A percentile compares a stretch with the other conserved stretches of the same genome.
Conservation (phyloP, 1,140 invertebrate genomes). For the Drosophila bipectinata region DNA sequence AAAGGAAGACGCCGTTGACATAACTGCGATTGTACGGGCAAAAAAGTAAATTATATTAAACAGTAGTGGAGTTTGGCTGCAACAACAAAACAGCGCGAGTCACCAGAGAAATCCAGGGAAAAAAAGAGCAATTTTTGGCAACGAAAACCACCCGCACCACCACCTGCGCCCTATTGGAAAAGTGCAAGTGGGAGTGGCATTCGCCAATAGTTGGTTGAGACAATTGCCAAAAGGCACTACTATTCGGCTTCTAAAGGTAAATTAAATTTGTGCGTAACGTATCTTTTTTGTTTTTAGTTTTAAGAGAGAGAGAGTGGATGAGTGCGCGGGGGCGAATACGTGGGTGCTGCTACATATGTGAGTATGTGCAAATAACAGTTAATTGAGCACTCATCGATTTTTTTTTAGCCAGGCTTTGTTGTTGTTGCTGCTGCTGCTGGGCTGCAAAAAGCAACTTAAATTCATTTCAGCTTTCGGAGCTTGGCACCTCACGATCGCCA, state of each 20-base stretch:
- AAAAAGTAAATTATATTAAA: constrained; percentile 70
- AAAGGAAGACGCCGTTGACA: constrained; percentile 63
- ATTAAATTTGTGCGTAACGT: constrained; percentile 33
- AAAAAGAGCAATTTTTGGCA: constrained; percentile 36
- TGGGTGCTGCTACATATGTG: no score
- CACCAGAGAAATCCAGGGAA: background rate
- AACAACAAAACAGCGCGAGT: background rate
- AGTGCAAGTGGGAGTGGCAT: constrained; percentile 68
- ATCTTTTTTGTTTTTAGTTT: constrained; percentile 9
- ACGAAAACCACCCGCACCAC: constrained; percentile 12
- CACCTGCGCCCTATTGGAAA: constrained; percentile 46
- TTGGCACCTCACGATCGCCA: constrained; percentile 21
- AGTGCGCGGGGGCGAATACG: constrained; percentile 10
- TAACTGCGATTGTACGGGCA: constrained; percentile 58
- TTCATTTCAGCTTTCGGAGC: constrained; percentile 32
- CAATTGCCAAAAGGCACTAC: constrained; percentile 58
- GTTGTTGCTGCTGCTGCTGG: background rate
- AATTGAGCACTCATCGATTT: constrained; percentile 66
- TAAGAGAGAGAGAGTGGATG: constrained; percentile 23
- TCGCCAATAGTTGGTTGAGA: constrained; percentile 66
- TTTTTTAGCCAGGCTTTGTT: constrained; percentile 37
- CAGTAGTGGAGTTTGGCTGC: constrained; percentile 41
- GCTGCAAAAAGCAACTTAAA: constrained; percentile 23
- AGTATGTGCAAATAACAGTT: constrained; percentile 17
- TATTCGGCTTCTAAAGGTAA: constrained; percentile 70